phyloP scores from a whole-genome alignment of 37 sponge, comb jelly and placozoan genomes.

The Haliclona indistincta region DNA sequence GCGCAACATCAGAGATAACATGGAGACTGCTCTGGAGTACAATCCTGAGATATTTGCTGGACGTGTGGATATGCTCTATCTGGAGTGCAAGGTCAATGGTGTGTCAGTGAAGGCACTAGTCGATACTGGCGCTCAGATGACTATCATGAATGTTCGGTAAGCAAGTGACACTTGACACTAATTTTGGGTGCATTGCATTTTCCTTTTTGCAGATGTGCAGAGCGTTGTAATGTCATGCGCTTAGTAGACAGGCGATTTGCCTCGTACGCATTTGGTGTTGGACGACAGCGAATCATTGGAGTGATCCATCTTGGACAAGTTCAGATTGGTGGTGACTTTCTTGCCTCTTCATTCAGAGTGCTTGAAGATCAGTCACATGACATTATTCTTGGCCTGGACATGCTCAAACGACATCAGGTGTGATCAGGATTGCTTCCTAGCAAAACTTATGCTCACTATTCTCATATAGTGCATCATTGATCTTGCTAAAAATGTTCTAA shows the following conservation, averaged over 20 bases:
- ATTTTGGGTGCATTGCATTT: too few relatives aligned
- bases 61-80: slow-evolving; percentile 91
- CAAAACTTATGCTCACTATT: not conserved
- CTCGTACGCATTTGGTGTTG: slow-evolving; percentile 86
- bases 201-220: slow-evolving; percentile 85
- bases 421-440: not conserved
- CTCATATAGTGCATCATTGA: slow-evolving; percentile 87
- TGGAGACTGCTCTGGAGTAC: slow-evolving; percentile 85
- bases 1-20: slow-evolving; percentile 81
- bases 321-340: slow-evolving; percentile 82
- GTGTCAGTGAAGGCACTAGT: slow-evolving; percentile 85
- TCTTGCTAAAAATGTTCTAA: slow-evolving; percentile 73
- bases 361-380: slow-evolving; percentile 87
- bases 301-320: slow-evolving; percentile 87
- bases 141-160: slow-evolving; percentile 82
- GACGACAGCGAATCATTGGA: slow-evolving; percentile 89
- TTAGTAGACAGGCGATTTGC: slow-evolving; percentile 84
- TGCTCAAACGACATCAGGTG: slow-evolving; percentile 96
- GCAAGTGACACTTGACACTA: too few relatives aligned
- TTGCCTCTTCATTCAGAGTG: slow-evolving; percentile 88
- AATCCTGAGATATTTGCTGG: slow-evolving; percentile 89
- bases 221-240: slow-evolving; percentile 84
- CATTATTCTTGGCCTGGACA: slow-evolving; percentile 93
- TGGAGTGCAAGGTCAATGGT: slow-evolving; percentile 83
- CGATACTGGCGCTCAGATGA: slow-evolving; percentile 93